Evolutionary conservation across 2,888 invertebrate species (phyloP).

Genomic region (Sarcophaga variegata): DNA sequence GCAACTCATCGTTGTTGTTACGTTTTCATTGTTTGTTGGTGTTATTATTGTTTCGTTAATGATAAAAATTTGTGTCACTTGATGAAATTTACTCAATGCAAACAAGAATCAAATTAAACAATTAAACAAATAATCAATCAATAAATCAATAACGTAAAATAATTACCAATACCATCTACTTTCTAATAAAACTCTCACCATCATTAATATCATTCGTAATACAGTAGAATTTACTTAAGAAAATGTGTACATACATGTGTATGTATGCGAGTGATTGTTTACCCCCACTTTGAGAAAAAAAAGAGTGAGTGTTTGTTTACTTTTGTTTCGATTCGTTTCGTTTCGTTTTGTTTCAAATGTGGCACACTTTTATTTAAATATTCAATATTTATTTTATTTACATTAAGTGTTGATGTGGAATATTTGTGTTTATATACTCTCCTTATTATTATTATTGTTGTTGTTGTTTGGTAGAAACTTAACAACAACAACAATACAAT

Average conservation of each 20-base stretch:
- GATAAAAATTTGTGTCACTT: not conserved
- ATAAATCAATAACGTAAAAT: not conserved
- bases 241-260: not conserved
- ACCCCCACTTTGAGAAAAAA: not conserved
- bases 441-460: not conserved
- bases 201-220: not conserved
- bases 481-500: not conserved
- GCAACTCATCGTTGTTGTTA: too few species aligned
- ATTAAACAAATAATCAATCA: too few species aligned
- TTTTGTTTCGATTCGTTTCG: constrained; percentile 31
- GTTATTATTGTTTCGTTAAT: too few species aligned
- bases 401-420: constrained; percentile 36
- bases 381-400: constrained; percentile 60
- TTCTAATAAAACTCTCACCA: not conserved
- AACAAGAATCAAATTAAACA: too few species aligned
- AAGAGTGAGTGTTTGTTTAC: not conserved
- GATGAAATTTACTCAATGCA: too few species aligned
- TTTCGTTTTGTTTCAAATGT: constrained; percentile 55
- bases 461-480: not conserved
- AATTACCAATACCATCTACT: not conserved
- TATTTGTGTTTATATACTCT: not conserved
- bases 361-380: constrained; percentile 68
- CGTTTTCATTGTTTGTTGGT: too few species aligned
- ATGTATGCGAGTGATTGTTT: not conserved
- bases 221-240: constrained; percentile 4